These are phyloP conservation scores for Strigamia maritima DNA, from an alignment of 2,888 invertebrate species.

Conservation along the genomic window DNA sequence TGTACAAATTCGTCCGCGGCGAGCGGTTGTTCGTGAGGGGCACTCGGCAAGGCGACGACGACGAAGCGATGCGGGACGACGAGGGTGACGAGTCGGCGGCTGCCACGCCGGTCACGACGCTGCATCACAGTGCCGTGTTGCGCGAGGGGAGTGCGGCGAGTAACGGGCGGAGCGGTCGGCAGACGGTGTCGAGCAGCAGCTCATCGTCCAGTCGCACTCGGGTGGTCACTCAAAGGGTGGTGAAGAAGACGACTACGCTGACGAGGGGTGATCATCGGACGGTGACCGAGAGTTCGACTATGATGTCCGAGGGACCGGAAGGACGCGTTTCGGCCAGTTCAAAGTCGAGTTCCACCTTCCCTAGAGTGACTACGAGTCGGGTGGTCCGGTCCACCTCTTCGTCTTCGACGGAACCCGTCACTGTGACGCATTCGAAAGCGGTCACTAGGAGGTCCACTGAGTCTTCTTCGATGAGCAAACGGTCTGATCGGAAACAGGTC, in stretches of 20 bases:
- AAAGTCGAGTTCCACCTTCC: constrained; percentile 6
- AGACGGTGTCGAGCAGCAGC: constrained; percentile 61
- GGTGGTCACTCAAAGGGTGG: constrained; percentile 77
- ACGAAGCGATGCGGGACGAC: constrained; percentile 55
- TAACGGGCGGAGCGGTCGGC: constrained; percentile 55
- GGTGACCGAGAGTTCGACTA: constrained; percentile 61
- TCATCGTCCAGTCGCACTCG: constrained; percentile 77
- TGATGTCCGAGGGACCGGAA: constrained; percentile 38
- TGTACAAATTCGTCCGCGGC: constrained; percentile 74
- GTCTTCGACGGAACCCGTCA: background rate
- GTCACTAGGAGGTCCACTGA: background rate
- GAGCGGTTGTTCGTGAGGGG: constrained; percentile 72
- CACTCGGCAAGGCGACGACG: constrained; percentile 63
- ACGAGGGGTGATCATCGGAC: constrained; percentile 80
- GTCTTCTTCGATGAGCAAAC: background rate
- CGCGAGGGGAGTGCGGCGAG: constrained; percentile 56
- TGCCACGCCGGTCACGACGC: constrained; percentile 28
- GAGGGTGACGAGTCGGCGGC: constrained; percentile 35
- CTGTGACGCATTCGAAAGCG: background rate
- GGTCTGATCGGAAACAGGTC: background rate
- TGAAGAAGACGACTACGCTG: constrained; percentile 82
- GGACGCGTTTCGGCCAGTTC: constrained; percentile 27
- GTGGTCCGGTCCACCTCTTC: background rate
- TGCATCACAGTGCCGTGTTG: constrained; percentile 41
- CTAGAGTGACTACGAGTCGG: constrained; percentile 2